Evolutionary conservation across 2,797 vertebrate genomes (phyloP).

Genomic region (Dermochelys coriacea): DNA sequence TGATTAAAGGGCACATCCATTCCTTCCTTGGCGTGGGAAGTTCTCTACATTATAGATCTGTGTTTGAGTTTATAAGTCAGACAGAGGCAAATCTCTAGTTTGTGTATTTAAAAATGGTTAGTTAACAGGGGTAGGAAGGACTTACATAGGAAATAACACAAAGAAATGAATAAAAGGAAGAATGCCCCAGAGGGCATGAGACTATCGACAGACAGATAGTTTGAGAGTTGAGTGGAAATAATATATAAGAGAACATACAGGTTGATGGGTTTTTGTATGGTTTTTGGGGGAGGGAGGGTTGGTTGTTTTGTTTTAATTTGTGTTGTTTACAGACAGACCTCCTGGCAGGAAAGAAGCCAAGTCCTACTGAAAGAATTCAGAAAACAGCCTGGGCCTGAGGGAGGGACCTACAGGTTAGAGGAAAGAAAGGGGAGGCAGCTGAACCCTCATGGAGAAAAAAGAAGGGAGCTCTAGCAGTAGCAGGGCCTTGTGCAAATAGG

Average conservation of each 20-base stretch:
- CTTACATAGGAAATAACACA: neutral
- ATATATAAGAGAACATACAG: neutral
- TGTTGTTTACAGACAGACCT: neutral
- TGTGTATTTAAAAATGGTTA: neutral
- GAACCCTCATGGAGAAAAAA: neutral
- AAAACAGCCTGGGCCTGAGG: neutral
- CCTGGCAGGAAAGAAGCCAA: neutral
- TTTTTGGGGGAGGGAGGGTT: neutral
- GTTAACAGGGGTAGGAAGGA: neutral
- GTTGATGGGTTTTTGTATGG: neutral
- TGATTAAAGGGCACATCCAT: neutral
- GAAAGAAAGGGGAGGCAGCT: neutral
- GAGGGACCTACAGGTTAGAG: neutral
- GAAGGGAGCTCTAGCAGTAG: neutral
- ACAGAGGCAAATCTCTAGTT: neutral
- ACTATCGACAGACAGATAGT: neutral
- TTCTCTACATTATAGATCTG: neutral
- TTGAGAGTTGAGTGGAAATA: neutral
- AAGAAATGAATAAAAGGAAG: neutral
- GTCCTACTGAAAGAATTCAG: neutral
- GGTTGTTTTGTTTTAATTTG: neutral
- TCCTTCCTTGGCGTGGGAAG: neutral
- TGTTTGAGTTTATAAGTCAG: neutral
- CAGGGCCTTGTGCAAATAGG: neutral
- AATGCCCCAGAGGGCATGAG: neutral